Conservation (phyloP, 2,888 invertebrate genomes). For the Notodonta dromedarius region DNA sequence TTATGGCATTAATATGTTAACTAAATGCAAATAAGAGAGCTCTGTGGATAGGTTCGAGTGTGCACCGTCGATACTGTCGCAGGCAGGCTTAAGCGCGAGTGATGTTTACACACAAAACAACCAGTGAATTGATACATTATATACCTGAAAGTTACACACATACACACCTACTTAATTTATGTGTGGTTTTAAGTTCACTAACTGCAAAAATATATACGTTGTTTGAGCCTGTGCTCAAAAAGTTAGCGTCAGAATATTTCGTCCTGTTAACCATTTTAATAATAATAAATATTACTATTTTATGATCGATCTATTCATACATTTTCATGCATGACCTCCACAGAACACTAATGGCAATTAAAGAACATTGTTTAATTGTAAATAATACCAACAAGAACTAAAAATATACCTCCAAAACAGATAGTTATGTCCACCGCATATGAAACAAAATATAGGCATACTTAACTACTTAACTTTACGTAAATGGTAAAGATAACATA, state of each 20-base stretch:
- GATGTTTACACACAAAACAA: not conserved
- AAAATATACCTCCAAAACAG: too few species aligned
- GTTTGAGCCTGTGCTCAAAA: not conserved
- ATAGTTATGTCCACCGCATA: too few species aligned
- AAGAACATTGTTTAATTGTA: too few species aligned
- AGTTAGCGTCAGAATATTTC: not conserved
- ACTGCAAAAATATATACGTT: not conserved
- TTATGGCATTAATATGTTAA: constrained; percentile 74
- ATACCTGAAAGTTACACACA: not conserved
- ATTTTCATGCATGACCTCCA: too few species aligned
- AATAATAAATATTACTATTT: too few species aligned
- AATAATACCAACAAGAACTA: too few species aligned
- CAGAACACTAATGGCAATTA: too few species aligned
- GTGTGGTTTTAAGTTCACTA: not conserved
- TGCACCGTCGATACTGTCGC: constrained; percentile 13
- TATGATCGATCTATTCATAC: too few species aligned
- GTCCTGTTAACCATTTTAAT: too few species aligned
- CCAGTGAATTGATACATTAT: not conserved
- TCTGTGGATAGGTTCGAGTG: constrained; percentile 14
- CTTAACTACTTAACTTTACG: too few species aligned
- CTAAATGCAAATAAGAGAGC: constrained; percentile 67
- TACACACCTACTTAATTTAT: not conserved
- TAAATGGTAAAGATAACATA: too few species aligned
- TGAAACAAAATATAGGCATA: too few species aligned
- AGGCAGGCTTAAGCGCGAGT: constrained; percentile 6